Conservation (phyloP, 2,113 vertebrate species). For the Corythaeola cristata region DNA sequence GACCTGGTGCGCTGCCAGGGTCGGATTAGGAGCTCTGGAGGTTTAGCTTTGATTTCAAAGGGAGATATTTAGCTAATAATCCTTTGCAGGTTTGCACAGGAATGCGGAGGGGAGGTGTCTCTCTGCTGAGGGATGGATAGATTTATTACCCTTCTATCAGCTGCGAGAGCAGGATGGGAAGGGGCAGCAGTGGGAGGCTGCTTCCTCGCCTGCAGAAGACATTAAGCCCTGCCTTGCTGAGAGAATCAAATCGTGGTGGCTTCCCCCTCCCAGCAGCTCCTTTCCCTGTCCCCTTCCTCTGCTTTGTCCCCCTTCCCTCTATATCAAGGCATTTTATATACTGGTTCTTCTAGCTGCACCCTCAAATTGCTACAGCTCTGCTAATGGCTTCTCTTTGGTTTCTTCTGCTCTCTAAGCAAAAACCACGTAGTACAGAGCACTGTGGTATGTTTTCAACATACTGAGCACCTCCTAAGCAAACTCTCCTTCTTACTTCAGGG, state of each 20-base stretch:
- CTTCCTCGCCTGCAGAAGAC: not conserved
- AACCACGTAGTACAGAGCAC: not conserved
- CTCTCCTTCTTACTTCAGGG: not conserved
- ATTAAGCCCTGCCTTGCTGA: not conserved
- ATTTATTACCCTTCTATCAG: slow-evolving; percentile 15
- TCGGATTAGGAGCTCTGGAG: not conserved
- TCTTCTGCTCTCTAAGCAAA: not conserved
- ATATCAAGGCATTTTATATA: not conserved
- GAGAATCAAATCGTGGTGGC: not conserved
- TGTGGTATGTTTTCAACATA: not conserved
- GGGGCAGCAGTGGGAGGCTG: not conserved
- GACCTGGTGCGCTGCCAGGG: not conserved
- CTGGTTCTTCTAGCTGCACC: not conserved
- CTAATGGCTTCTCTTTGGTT: not conserved
- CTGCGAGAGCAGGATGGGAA: not conserved
- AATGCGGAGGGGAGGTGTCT: not conserved
- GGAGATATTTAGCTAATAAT: not conserved
- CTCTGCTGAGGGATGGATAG: not conserved
- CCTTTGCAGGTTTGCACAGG: not conserved
- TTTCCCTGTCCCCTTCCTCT: not conserved
- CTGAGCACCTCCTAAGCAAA: not conserved
- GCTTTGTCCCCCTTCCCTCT: not conserved
- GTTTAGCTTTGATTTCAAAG: slow-evolving; percentile 5
- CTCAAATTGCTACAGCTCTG: not conserved
- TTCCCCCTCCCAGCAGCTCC: not conserved